Evolutionary conservation across 2,888 invertebrate genomes (phyloP), one percentile per base, ranked within the genome.

Genomic region (Liodrosophila aerea): DNA sequence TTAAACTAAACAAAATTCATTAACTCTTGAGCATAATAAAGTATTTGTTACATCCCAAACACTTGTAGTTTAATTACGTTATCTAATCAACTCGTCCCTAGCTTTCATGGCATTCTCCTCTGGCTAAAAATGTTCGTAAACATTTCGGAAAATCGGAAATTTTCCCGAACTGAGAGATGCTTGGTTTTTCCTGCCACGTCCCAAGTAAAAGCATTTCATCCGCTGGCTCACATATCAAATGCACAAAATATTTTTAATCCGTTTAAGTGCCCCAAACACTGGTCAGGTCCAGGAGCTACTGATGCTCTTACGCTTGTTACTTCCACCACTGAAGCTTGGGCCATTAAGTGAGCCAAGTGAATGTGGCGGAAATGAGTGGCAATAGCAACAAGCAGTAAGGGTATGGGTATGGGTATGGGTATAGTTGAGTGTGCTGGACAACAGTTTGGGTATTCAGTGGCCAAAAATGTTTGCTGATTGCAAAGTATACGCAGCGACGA

Each of bases 191-290:
- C 37, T 53, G 29, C 16, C 12, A 13, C 16, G 12, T 33, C 18
- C 34, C 43, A 44, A 59, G 50, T 69, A 59, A 70, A 64, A 76
- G 68, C 69, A 67, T 76, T 84, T 67, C 60, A 50, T 56, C 44
- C 51, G 52, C 67, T 56, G 50, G 51, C 64, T 61, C 77, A 73
- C 86, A 85, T 76, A 85, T 83, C 77, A 73, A 80, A 83, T 75
- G 84, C 67, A 80, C 70, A 75, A 85, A 86, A 86, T 84, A 86
- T 86, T 80, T 84, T 87, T 84, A 86, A 84, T 84, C 83, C 87
- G 77, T 85, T 86, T 85, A 87, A 85, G 86, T 84, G 82, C 72
- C 85, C 46, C 54, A 44, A 53, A 59, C 45, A 39, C 22, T n/a
- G 13, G 30, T 27, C 27, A 31, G 36, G 12, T 13, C 4, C 11